Conservation (phyloP, 2,797 vertebrate genomes). For the Phoxinus dragarum region DNA sequence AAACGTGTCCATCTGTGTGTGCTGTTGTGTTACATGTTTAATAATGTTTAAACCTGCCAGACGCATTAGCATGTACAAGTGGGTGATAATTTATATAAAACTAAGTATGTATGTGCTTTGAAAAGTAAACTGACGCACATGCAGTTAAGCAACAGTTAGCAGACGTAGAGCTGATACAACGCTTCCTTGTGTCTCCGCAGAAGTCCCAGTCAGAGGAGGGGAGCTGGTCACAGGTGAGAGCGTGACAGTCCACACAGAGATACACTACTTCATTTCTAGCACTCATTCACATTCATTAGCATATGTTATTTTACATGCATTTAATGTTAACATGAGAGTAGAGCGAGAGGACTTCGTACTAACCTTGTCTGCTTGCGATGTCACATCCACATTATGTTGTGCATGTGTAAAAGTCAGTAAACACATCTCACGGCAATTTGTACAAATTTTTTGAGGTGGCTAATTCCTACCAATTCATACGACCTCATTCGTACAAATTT, state of each 20-base stretch:
- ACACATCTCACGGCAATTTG: too few species aligned
- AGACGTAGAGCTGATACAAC: not conserved
- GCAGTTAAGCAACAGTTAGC: not conserved
- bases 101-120: not conserved
- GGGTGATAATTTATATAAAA: not conserved
- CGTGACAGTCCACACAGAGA: not conserved
- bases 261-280: not conserved
- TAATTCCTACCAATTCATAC: too few species aligned
- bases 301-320: not conserved
- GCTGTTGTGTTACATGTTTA: not conserved
- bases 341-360: not conserved
- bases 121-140: not conserved
- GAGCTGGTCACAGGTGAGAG: constrained; percentile 96
- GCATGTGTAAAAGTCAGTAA: not conserved
- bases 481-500: too few species aligned
- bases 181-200: constrained; percentile 73
- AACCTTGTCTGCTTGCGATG: not conserved
- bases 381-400: not conserved
- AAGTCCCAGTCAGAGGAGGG: constrained; percentile 95
- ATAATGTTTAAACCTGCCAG: not conserved
- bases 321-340: not conserved
- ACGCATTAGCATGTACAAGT: not conserved
- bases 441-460: too few species aligned
- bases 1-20: too few species aligned
- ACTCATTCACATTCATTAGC: not conserved